phyloP scores from a whole-genome alignment of 2,113 vertebrate species.

The Toxotes jaculatrix region DNA sequence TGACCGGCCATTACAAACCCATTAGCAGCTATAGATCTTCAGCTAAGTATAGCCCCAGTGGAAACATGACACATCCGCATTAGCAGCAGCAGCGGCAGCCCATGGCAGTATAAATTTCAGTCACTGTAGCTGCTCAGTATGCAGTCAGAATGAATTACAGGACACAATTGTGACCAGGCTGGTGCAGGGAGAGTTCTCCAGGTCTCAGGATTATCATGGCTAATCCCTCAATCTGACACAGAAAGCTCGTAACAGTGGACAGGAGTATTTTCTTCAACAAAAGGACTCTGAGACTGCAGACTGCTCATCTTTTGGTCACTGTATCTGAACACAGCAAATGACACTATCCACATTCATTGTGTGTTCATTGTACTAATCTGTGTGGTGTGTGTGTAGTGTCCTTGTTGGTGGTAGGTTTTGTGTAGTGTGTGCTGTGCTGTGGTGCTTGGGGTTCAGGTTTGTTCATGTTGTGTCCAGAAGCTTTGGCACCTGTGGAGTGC shows the following conservation, averaged over 20 bases:
- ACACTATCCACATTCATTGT: conserved; percentile 9
- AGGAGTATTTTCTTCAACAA: conserved; percentile 28
- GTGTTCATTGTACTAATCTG: conserved; percentile 51
- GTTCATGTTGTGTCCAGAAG: conserved; percentile 47
- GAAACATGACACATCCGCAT: conserved; percentile 62
- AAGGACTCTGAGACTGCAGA: not conserved
- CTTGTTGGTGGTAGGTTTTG: conserved; percentile 39
- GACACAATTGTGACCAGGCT: conserved; percentile 34
- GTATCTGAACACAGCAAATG: conserved; percentile 2
- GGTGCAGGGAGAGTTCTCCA: conserved; percentile 57
- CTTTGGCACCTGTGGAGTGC: conserved; percentile 28
- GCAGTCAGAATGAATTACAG: conserved; percentile 47
- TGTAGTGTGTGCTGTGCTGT: conserved; percentile 42
- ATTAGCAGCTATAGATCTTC: conserved; percentile 57
- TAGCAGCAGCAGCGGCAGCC: conserved; percentile 28
- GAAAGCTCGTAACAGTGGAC: conserved; percentile 52
- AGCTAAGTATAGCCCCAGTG: conserved; percentile 50
- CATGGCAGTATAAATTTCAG: conserved; percentile 30
- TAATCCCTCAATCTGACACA: conserved; percentile 79
- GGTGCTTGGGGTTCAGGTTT: conserved; percentile 39
- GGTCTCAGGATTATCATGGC: conserved; percentile 68
- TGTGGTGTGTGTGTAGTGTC: conserved; percentile 48
- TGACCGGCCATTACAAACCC: conserved; percentile 60
- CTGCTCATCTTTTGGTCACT: not conserved
- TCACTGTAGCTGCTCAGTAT: not conserved